Evolutionary conservation across 2,888 invertebrate genomes (phyloP).

Genomic region (Aplocera efformata): DNA sequence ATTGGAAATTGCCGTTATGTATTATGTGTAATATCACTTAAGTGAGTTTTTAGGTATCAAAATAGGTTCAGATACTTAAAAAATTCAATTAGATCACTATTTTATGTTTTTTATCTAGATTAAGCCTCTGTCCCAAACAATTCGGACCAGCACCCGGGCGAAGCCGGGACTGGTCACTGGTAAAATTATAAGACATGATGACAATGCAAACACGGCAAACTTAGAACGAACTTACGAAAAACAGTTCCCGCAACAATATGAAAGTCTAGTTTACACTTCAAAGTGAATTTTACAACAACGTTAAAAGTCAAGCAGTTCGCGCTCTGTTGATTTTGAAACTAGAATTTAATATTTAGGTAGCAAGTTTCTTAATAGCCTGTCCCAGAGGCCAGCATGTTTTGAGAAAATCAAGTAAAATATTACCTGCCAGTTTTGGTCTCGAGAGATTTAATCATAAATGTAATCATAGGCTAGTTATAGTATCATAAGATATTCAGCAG

Average conservation of each 20-base stretch:
- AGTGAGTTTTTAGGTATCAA: too few species aligned
- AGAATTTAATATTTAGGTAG: conserved; percentile 39
- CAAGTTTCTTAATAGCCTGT: conserved; percentile 12
- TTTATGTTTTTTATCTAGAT: too few species aligned
- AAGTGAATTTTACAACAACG: conserved; percentile 34
- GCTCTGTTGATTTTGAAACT: conserved; percentile 31
- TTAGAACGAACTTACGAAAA: conserved; percentile 1
- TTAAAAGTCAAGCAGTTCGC: conserved; percentile 31
- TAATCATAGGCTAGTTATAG: too few species aligned
- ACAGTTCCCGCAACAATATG: conserved; percentile 11
- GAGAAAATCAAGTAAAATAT: neutral
- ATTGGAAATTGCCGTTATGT: too few species aligned
- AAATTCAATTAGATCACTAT: too few species aligned
- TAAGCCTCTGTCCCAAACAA: too few species aligned
- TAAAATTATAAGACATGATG: conserved; percentile 3
- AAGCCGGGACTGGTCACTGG: too few species aligned
- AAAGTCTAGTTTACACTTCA: conserved; percentile 35
- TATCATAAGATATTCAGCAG: too few species aligned
- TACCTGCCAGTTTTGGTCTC: neutral
- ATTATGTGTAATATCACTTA: too few species aligned
- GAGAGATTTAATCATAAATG: neutral
- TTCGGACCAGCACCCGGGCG: too few species aligned
- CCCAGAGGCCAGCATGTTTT: neutral
- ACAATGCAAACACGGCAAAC: conserved; percentile 4
- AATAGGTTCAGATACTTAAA: too few species aligned